A percentile compares a stretch with the other conserved stretches of the same genome.
phyloP scores from a whole-genome alignment of 2,113 vertebrate genomes.

The Eptesicus fuscus region DNA sequence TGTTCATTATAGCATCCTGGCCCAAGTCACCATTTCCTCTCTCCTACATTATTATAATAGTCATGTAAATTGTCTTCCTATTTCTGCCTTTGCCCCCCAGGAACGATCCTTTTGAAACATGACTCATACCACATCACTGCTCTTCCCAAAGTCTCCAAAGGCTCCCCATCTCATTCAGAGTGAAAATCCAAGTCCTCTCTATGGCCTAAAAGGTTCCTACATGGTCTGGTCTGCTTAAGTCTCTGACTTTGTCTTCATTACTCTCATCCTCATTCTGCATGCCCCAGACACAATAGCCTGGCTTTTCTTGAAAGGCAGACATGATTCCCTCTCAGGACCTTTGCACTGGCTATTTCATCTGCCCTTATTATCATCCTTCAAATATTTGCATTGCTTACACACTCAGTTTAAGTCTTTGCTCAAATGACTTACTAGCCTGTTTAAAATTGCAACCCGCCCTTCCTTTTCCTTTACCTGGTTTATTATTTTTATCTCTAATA shows the following conservation, averaged over 20 bases:
- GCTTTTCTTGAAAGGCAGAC: neutral
- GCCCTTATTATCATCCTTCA: neutral
- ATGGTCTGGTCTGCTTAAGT: neutral
- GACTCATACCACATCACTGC: neutral
- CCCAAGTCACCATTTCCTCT: neutral
- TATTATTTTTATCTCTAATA: neutral
- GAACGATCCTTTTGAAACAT: neutral
- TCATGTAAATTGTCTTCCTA: neutral
- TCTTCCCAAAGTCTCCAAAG: neutral
- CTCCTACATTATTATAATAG: neutral
- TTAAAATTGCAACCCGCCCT: neutral
- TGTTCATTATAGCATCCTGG: neutral
- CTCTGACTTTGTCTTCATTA: neutral
- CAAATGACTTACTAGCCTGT: neutral
- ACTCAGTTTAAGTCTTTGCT: neutral
- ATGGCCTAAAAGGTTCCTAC: neutral
- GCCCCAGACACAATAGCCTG: neutral
- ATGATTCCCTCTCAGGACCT: neutral
- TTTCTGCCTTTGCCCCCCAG: neutral
- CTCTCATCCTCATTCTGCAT: neutral
- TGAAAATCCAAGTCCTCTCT: neutral
- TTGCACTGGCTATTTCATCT: neutral
- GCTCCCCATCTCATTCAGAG: neutral
- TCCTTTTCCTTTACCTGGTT: neutral
- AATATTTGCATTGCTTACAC: neutral